phyloP scores from a whole-genome alignment of 2,888 invertebrate species.

The Caenorhabditis japonica region DNA sequence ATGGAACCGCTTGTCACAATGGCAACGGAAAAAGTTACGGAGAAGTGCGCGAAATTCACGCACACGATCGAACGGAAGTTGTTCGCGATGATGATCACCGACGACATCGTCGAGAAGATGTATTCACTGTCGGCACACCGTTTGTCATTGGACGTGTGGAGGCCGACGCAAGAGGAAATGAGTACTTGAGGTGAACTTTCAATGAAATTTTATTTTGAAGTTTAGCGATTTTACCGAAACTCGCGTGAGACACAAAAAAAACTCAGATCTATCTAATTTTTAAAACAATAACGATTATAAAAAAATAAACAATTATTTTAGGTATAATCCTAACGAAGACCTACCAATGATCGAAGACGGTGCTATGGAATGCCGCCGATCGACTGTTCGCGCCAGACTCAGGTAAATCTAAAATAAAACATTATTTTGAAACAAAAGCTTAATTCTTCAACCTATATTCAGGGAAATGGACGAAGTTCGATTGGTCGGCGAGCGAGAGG shows the following conservation, averaged over 20 bases:
- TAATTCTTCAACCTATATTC: background rate
- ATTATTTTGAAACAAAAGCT: no score
- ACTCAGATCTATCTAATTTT: no score
- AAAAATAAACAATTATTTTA: background rate
- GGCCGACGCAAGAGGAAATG: constrained; percentile 57
- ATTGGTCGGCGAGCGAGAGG: constrained; percentile 53
- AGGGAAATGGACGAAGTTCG: constrained; percentile 55
- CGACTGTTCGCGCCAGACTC: constrained; percentile 56
- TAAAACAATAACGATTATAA: no score
- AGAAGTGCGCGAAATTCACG: constrained; percentile 56
- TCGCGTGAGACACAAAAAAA: no score
- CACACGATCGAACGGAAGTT: constrained; percentile 60
- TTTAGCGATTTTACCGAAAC: no score
- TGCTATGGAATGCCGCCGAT: constrained; percentile 60
- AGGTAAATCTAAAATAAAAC: constrained; percentile 10
- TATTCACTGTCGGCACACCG: constrained; percentile 59
- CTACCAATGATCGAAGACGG: constrained; percentile 69
- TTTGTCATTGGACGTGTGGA: constrained; percentile 61
- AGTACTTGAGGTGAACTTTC: constrained; percentile 47
- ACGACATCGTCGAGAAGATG: constrained; percentile 40
- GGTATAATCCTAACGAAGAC: constrained; percentile 51
- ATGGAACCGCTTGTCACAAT: constrained; percentile 9
- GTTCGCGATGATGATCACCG: constrained; percentile 20
- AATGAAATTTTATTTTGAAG: background rate
- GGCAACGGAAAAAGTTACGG: constrained; percentile 25